phyloP scores from a whole-genome alignment of 2,888 invertebrate species.

The Thelaira solivaga region DNA sequence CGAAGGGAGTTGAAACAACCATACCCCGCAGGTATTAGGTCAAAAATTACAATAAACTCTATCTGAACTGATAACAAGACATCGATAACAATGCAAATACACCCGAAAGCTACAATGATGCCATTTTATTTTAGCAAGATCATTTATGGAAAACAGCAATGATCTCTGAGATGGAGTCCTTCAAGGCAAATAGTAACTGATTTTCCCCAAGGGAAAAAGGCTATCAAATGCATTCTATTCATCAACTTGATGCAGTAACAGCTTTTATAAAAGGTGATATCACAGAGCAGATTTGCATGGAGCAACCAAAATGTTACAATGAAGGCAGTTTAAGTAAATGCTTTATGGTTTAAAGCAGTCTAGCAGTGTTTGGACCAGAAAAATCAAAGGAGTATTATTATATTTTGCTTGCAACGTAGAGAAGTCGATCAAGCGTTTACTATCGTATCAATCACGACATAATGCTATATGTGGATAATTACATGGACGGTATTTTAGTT shows the following conservation, averaged over 20 bases:
- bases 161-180: slow-evolving; percentile 8
- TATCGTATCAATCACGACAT: neutral
- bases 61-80: too few relatives aligned
- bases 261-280: slow-evolving; percentile 57
- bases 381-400: slow-evolving; percentile 23
- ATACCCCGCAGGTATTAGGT: too few relatives aligned
- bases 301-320: slow-evolving; percentile 1
- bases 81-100: neutral
- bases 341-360: slow-evolving; percentile 31
- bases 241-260: slow-evolving; percentile 60
- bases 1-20: too few relatives aligned
- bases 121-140: neutral
- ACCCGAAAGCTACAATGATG: neutral
- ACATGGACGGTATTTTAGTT: slow-evolving; percentile 39
- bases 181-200: slow-evolving; percentile 6
- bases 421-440: slow-evolving; percentile 44
- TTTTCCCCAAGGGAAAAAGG: slow-evolving; percentile 31
- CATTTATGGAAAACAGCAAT: slow-evolving; percentile 14
- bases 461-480: slow-evolving; percentile 20
- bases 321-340: slow-evolving; percentile 24
- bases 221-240: slow-evolving; percentile 44
- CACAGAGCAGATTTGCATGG: slow-evolving; percentile 54
- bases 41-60: too few relatives aligned
- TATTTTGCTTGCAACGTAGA: slow-evolving; percentile 26
- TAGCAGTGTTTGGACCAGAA: slow-evolving; percentile 21